Evolutionary conservation across 2,797 vertebrate species (phyloP).

Genomic region (Platyrinchus mystaceus): DNA sequence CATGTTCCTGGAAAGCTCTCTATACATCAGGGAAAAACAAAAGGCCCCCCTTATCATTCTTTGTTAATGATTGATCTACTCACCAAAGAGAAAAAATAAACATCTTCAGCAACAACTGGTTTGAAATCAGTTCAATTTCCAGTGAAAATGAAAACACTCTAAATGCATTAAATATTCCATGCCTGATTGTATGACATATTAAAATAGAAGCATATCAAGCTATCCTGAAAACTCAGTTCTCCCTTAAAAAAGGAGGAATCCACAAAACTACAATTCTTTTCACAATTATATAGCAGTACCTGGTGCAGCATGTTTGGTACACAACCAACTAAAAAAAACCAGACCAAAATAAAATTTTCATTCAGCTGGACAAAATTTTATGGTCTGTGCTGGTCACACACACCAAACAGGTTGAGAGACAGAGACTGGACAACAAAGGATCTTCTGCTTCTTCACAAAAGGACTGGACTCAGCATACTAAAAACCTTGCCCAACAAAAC

Average conservation of each 20-base stretch:
- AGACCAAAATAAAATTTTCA: neutral
- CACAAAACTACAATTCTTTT: neutral
- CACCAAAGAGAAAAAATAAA: slow-evolving; percentile 27
- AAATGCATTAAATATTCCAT: neutral
- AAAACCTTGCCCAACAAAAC: neutral
- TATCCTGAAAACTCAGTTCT: neutral
- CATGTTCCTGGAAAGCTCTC: slow-evolving; percentile 32
- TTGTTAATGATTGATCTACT: neutral
- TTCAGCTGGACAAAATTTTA: neutral
- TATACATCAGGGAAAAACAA: slow-evolving; percentile 12
- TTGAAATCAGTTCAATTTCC: neutral
- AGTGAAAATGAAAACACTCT: slow-evolving; percentile 8
- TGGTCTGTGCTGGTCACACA: neutral
- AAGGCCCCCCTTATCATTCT: neutral
- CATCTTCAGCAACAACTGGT: neutral
- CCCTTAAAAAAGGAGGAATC: neutral
- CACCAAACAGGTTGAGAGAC: neutral
- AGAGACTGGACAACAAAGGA: neutral
- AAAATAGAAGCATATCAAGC: neutral
- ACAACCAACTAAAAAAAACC: neutral
- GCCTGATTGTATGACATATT: neutral
- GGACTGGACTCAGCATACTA: neutral
- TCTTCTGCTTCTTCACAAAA: neutral
- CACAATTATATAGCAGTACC: neutral
- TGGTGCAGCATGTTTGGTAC: neutral